A percentile compares a stretch with the other conserved stretches of the same genome.
Evolutionary conservation across 2,113 vertebrate species (phyloP).

Genomic region (Sphaerodactylus townsendi): DNA sequence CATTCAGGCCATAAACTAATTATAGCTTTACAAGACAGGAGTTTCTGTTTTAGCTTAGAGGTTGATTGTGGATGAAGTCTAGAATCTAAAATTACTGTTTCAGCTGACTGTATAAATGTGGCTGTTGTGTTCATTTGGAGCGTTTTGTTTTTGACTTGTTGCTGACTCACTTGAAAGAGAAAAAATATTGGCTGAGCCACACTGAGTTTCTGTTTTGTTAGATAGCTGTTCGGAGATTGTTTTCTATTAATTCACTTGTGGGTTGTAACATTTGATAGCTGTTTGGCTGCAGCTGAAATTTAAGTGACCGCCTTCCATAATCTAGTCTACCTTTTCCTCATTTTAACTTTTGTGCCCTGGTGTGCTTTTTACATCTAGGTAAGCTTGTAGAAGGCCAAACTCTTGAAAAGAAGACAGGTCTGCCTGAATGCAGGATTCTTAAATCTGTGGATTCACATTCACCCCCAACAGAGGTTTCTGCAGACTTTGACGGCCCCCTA

Average conservation of each 20-base stretch:
- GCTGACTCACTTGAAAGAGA: conserved; percentile 36
- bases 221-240: background rate
- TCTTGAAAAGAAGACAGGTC: background rate
- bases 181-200: background rate
- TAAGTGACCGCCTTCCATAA: background rate
- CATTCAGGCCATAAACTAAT: background rate
- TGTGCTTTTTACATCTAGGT: background rate
- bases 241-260: background rate
- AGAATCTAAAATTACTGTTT: conserved; percentile 41
- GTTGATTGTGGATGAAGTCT: conserved; percentile 12
- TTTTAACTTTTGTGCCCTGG: background rate
- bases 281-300: accelerated
- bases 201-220: background rate
- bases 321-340: background rate
- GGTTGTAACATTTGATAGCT: background rate
- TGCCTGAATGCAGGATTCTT: too few species aligned
- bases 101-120: conserved; percentile 14
- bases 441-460: too few species aligned
- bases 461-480: too few species aligned
- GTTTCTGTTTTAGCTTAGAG: conserved; percentile 50
- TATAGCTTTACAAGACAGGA: conserved; percentile 36
- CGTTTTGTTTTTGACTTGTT: conserved; percentile 47
- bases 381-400: accelerated
- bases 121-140: conserved; percentile 37
- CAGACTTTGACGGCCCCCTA: too few species aligned